A percentile compares a stretch with the other conserved stretches of the same genome.
Conservation (phyloP, 2,113 vertebrate species). For the Zosterops pallidus region DNA sequence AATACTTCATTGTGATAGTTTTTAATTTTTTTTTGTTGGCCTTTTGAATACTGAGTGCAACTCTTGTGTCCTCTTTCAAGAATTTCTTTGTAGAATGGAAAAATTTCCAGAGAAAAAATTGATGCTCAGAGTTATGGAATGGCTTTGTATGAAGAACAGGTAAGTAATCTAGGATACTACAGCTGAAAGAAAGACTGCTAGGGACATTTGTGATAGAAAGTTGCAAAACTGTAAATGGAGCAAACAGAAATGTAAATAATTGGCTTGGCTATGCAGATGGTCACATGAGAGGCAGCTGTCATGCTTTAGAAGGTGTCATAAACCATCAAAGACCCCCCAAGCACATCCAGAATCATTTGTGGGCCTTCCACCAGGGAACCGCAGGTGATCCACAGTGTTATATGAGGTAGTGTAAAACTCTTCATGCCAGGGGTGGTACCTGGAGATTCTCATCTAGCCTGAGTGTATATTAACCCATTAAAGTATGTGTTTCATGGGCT, state of each 20-base stretch:
- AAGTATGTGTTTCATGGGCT: background rate
- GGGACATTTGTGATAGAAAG: background rate
- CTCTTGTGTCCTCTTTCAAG: background rate
- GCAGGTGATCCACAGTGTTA: background rate
- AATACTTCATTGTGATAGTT: background rate
- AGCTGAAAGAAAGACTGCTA: background rate
- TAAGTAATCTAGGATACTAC: background rate
- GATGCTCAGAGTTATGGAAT: background rate
- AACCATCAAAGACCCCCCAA: background rate
- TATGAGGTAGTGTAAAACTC: background rate
- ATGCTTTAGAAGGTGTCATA: background rate
- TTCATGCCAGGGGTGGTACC: rapidly evolving
- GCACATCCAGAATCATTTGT: background rate
- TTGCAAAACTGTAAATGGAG: background rate
- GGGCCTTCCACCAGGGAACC: background rate
- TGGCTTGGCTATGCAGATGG: background rate
- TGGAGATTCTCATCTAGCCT: background rate
- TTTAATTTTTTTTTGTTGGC: background rate
- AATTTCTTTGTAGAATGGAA: background rate
- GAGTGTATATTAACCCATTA: background rate
- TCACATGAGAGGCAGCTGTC: background rate
- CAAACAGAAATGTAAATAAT: background rate
- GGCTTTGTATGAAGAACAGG: background rate
- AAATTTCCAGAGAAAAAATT: background rate
- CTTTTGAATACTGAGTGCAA: background rate